Evolutionary conservation across 2,113 vertebrate species (phyloP).

Genomic region (Hippocampus abdominalis): DNA sequence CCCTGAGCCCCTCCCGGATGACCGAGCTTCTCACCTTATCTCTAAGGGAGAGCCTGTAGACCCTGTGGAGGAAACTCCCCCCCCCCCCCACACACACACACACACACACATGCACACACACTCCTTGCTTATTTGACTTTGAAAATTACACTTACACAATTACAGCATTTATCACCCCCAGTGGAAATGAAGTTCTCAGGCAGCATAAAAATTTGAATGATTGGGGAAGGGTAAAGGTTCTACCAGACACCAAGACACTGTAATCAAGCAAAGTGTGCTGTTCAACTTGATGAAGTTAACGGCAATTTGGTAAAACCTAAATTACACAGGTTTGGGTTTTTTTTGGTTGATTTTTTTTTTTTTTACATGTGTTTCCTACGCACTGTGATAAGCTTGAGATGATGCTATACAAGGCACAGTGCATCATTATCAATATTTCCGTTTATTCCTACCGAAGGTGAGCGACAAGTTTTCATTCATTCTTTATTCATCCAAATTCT

Average conservation of each 20-base stretch:
- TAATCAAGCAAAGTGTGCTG: constrained; percentile 58
- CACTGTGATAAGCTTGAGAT: constrained; percentile 36
- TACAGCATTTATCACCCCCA: neutral
- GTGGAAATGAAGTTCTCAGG: neutral
- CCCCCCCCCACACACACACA: no score
- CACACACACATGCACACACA: no score
- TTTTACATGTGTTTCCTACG: constrained; percentile 25
- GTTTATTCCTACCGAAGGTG: constrained; percentile 34
- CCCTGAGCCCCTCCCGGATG: no score
- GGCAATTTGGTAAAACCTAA: constrained; percentile 74
- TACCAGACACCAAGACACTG: constrained; percentile 41
- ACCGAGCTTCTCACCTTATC: no score
- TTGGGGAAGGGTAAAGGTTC: constrained; percentile 15
- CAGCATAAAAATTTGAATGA: neutral
- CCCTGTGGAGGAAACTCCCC: no score
- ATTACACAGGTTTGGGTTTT: constrained; percentile 10
- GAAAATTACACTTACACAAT: no score
- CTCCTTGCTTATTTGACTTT: no score
- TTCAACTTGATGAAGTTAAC: constrained; percentile 66
- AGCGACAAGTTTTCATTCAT: constrained; percentile 11
- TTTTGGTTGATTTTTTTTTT: neutral
- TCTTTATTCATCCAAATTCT: neutral
- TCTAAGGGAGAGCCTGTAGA: no score
- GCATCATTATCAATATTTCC: constrained; percentile 22
- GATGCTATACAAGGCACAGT: constrained; percentile 52